Evolutionary conservation across 1,140 invertebrate species (phyloP).

Genomic region (Piezodorus guildinii): DNA sequence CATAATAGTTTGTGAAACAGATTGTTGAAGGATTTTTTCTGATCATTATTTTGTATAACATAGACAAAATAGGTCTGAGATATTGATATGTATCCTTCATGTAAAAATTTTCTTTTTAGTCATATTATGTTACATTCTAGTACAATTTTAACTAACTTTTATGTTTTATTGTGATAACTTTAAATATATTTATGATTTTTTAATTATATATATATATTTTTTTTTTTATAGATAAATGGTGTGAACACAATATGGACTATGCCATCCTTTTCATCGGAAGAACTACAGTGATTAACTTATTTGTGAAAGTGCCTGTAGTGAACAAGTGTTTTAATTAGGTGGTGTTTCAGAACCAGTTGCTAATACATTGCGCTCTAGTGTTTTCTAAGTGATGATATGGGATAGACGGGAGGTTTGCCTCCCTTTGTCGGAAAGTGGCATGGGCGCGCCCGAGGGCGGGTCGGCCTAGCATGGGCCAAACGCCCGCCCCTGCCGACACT

Average conservation of each 20-base stretch:
- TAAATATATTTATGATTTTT: neutral
- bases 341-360: neutral
- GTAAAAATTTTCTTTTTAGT: no score
- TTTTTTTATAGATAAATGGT: neutral
- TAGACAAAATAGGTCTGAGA: no score
- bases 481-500: slow-evolving; percentile 34
- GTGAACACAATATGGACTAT: slow-evolving; percentile 8
- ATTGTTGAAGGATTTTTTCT: no score
- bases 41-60: no score
- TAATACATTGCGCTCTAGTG: slow-evolving; percentile 3
- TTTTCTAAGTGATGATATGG: slow-evolving; percentile 9
- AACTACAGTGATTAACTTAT: neutral
- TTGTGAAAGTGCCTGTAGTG: slow-evolving; percentile 2
- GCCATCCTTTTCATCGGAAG: neutral
- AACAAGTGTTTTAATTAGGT: neutral
- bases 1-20: no score
- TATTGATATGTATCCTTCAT: no score
- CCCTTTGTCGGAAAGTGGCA: slow-evolving; percentile 2
- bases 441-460: slow-evolving; percentile 11
- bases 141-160: neutral
- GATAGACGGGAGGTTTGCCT: slow-evolving; percentile 4
- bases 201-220: no score
- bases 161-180: neutral
- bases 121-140: neutral
- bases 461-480: slow-evolving; percentile 47